These are phyloP conservation scores for Leucopsar rothschildi DNA, from an alignment of 2,113 vertebrate species.

Conservation along the genomic window DNA sequence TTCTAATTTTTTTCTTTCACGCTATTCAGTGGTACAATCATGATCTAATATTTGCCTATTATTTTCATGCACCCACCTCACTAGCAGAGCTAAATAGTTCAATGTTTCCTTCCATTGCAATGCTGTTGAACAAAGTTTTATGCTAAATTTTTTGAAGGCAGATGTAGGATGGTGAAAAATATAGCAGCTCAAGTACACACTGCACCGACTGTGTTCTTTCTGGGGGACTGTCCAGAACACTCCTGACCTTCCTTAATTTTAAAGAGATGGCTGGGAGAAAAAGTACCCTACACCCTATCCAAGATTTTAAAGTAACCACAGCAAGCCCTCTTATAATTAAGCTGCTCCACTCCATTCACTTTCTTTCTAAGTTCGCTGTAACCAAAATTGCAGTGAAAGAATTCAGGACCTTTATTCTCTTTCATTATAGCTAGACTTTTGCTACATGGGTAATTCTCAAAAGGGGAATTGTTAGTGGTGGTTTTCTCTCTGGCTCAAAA, in stretches of 20 bases:
- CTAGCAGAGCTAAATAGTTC: neutral
- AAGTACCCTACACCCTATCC: neutral
- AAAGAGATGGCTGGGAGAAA: neutral
- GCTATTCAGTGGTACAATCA: neutral
- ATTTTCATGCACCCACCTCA: neutral
- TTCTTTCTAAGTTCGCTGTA: neutral
- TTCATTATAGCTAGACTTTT: constrained; percentile 12
- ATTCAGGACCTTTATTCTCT: neutral
- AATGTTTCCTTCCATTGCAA: neutral
- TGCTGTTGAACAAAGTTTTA: neutral
- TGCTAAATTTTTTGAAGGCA: neutral
- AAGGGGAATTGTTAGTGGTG: neutral
- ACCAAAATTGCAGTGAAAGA: constrained; percentile 51
- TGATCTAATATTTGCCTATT: neutral
- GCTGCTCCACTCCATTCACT: neutral
- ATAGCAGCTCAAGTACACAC: neutral
- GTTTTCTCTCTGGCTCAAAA: neutral
- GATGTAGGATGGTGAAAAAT: neutral
- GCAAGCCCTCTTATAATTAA: constrained; percentile 19
- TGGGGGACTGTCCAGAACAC: neutral
- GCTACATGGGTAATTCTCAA: neutral
- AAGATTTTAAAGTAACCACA: constrained; percentile 20
- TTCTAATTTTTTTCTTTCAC: neutral
- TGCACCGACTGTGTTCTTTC: neutral
- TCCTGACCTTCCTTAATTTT: neutral